phyloP scores from a whole-genome alignment of 1,140 invertebrate species.

The Trichoplusia ni region DNA sequence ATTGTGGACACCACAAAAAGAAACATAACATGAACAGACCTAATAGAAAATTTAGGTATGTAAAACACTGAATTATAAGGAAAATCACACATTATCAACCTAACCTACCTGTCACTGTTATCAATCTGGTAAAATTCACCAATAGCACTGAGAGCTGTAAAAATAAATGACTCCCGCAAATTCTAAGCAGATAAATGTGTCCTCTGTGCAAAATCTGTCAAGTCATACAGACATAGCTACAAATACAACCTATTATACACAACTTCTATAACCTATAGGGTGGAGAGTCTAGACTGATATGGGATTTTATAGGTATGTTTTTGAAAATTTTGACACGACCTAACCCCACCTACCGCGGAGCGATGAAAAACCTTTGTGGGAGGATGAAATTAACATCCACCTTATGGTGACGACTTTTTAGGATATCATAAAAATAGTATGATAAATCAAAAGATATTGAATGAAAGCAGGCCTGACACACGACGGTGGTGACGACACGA shows the following conservation, averaged over 20 bases:
- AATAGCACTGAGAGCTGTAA: not conserved
- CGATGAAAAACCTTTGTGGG: conserved; percentile 60
- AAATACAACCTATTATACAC: conserved; percentile 25
- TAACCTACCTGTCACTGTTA: not conserved
- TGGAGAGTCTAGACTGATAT: not conserved
- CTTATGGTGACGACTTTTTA: conserved; percentile 32
- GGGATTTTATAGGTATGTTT: conserved; percentile 17
- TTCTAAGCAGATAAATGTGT: not conserved
- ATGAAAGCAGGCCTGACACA: conserved; percentile 34
- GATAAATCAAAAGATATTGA: conserved; percentile 30
- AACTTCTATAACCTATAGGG: conserved; percentile 10
- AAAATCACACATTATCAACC: not conserved
- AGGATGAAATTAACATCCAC: conserved; percentile 20
- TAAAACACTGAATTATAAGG: too few species aligned
- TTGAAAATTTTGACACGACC: conserved; percentile 56
- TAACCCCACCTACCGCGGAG: conserved; percentile 73
- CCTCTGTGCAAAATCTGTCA: conserved; percentile 21
- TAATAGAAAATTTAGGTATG: too few species aligned
- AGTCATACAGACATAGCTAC: conserved; percentile 26
- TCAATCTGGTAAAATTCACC: not conserved
- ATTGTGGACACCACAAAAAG: too few species aligned
- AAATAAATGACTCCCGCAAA: not conserved
- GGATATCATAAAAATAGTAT: conserved; percentile 28
- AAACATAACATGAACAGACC: too few species aligned
- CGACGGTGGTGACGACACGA: conserved; percentile 30